Conservation (phyloP, 2,797 vertebrate species). For the Kryptolebias ocellatus region DNA sequence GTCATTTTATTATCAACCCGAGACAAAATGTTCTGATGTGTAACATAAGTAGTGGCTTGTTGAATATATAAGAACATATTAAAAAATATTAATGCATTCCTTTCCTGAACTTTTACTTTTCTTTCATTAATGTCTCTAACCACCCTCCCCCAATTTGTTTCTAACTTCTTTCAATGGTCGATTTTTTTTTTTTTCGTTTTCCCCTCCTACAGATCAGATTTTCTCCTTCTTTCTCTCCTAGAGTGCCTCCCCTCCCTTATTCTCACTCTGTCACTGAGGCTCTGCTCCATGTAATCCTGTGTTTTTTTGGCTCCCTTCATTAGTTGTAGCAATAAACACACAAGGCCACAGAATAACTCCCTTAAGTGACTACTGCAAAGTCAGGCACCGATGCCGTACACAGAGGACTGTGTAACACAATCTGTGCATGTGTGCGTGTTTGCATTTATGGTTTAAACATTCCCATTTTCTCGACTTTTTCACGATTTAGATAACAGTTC, state of each 20-base stretch:
- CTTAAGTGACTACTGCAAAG: conserved; percentile 49
- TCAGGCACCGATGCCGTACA: conserved; percentile 33
- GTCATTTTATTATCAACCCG: not conserved
- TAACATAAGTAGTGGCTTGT: too few species aligned
- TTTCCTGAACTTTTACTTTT: not conserved
- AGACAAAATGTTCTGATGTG: too few species aligned
- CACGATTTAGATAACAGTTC: conserved; percentile 25
- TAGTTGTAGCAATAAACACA: conserved; percentile 75
- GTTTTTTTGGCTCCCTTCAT: conserved; percentile 68
- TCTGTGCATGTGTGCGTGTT: too few species aligned
- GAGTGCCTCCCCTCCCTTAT: not conserved
- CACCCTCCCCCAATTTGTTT: conserved; percentile 17
- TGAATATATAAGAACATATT: too few species aligned
- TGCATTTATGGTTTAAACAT: too few species aligned
- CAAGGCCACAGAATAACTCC: conserved; percentile 56
- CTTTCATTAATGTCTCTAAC: not conserved
- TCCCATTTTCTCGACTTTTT: not conserved
- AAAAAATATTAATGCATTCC: not conserved
- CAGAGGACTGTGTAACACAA: too few species aligned
- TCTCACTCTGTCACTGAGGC: conserved; percentile 3
- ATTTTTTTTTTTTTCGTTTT: conserved; percentile 42
- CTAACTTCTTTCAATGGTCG: conserved; percentile 28
- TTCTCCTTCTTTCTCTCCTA: conserved; percentile 34
- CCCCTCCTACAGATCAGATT: conserved; percentile 55
- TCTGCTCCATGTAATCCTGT: conserved; percentile 60